These are phyloP conservation scores for Catajapyx aquilonaris DNA, from an alignment of 1,140 invertebrate species.

Conservation along the genomic window DNA sequence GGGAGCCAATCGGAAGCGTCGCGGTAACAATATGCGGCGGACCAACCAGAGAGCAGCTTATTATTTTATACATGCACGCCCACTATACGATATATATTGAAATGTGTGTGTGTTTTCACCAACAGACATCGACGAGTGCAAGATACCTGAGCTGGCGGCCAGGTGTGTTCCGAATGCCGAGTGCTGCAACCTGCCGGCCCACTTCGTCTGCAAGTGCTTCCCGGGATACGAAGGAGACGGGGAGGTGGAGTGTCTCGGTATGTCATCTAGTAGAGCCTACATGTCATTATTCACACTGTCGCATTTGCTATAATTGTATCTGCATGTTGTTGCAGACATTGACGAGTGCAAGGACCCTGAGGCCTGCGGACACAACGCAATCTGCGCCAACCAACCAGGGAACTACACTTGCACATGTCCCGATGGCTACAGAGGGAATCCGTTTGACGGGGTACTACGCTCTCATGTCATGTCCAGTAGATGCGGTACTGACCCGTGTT, in stretches of 20 bases:
- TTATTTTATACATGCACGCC: no score
- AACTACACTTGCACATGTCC: constrained; percentile 73
- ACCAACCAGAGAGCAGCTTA: no score
- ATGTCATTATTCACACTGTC: constrained; percentile 1
- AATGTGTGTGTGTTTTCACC: no score
- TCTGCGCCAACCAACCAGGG: constrained; percentile 63
- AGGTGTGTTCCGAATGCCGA: constrained; percentile 78
- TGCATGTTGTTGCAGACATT: constrained; percentile 37
- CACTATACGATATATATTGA: no score
- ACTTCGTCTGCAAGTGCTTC: constrained; percentile 84
- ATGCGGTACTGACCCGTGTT: no score
- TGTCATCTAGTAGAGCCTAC: constrained; percentile 11
- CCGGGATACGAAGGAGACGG: constrained; percentile 74
- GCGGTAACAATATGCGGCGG: no score
- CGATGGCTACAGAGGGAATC: constrained; percentile 63
- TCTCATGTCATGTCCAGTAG: not conserved
- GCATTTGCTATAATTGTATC: constrained; percentile 1
- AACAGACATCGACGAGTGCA: constrained; percentile 83
- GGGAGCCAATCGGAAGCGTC: no score
- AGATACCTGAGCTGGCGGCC: constrained; percentile 53
- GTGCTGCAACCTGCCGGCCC: constrained; percentile 81
- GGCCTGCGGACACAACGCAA: constrained; percentile 54
- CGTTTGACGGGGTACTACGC: constrained; percentile 45
- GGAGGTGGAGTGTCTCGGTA: constrained; percentile 56
- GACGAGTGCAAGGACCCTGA: constrained; percentile 59